Conservation (phyloP, 2,113 vertebrate species). For the Anhinga rufa region DNA sequence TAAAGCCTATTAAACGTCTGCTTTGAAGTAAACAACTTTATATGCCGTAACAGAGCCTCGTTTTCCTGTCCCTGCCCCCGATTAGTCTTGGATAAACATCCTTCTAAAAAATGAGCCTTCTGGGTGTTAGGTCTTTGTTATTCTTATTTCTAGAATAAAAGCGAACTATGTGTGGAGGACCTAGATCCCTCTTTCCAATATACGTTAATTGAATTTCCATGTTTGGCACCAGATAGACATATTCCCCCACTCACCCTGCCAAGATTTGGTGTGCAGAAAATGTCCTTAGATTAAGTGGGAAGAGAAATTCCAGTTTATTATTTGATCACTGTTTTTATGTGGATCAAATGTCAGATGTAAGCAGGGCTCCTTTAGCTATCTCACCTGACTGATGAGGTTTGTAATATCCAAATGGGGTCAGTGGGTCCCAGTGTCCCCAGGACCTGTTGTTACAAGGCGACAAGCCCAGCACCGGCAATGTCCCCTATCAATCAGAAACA, state of each 20-base stretch:
- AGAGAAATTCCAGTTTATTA: not conserved
- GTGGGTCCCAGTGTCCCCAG: not conserved
- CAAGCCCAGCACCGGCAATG: not conserved
- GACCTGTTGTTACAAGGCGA: constrained; percentile 5
- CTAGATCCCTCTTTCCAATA: constrained; percentile 20
- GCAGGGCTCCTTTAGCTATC: constrained; percentile 4
- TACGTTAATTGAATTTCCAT: constrained; percentile 28
- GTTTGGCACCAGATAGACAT: not conserved
- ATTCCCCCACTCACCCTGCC: not conserved
- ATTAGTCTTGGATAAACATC: not conserved
- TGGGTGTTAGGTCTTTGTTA: not conserved
- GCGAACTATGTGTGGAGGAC: not conserved
- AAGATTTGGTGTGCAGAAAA: not conserved
- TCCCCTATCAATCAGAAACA: not conserved
- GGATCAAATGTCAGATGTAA: not conserved
- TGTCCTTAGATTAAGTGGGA: not conserved
- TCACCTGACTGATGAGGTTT: constrained; percentile 23
- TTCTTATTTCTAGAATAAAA: constrained; percentile 22
- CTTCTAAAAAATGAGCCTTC: not conserved
- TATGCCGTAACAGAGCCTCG: not conserved
- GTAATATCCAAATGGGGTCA: not conserved
- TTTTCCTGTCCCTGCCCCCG: not conserved
- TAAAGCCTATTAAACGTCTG: constrained; percentile 4
- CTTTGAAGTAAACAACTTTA: constrained; percentile 22
- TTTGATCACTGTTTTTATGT: not conserved